Evolutionary conservation across 2,888 invertebrate species (phyloP).

Genomic region (Aleiodes alternator): DNA sequence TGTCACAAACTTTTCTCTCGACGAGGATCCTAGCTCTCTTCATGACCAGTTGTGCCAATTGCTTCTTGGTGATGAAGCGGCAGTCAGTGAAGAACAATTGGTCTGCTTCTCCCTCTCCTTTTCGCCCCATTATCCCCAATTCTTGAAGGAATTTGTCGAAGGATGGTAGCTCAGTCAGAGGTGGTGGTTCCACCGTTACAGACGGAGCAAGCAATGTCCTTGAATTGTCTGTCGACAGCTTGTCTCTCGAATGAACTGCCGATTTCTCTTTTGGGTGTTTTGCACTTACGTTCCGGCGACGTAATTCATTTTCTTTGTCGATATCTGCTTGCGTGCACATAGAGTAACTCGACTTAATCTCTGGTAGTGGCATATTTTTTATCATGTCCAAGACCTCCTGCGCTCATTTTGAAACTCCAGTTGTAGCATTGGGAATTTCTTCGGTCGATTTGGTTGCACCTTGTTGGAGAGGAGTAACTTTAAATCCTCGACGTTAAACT

Average conservation of each 20-base stretch:
- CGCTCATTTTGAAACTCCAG: neutral
- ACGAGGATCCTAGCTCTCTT: neutral
- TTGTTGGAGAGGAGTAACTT: neutral
- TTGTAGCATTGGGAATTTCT: neutral
- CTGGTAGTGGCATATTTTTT: neutral
- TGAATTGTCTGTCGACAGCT: neutral
- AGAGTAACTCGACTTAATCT: neutral
- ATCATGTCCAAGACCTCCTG: neutral
- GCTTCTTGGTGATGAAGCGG: neutral
- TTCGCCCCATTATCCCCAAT: neutral
- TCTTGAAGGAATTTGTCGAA: neutral
- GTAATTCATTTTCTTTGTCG: neutral
- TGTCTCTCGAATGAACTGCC: neutral
- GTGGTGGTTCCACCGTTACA: neutral
- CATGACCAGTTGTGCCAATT: neutral
- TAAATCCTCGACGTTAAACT: neutral
- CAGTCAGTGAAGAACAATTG: neutral
- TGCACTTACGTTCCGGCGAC: neutral
- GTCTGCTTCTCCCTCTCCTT: neutral
- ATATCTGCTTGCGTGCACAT: neutral
- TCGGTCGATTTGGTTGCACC: neutral
- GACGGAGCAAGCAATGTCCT: constrained; percentile 1
- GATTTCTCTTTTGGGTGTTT: neutral
- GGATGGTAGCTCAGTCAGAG: neutral
- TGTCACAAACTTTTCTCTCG: neutral